Base-by-base conservation (phyloP, 53 echinoderm and acorn worm genomes). In the Temnopleurus reevesii region DNA sequence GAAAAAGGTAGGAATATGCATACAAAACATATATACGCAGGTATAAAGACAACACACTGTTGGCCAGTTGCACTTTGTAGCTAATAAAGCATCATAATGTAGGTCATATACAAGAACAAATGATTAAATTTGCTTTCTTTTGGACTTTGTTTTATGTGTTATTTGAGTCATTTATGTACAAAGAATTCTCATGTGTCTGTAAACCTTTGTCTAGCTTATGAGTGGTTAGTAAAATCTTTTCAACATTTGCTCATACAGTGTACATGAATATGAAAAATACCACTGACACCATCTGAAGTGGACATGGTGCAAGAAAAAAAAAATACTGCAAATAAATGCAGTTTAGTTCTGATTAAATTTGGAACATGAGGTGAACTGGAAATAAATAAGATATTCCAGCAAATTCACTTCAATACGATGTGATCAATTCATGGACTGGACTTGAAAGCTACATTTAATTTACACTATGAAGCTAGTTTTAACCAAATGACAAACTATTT, bases 1-100 rank as follows among this genome's bases (percentile, higher is more conserved):
- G 27, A 57, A 45, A 85, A 59, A 60, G 33, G n/a, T 41, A 44
- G 59, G 58, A 44, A 60, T 60, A 85, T 59, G 58, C 38, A 87
- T 87, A 87, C 51, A 87, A 64, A 86, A 53, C 23, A 66, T 66
- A 87, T 49, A 66, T 66, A 87, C 55, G 55, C 83, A 83, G 71
- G 71, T 41, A 41, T 41, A 71, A 71, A 71, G 41, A 71, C 71
- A 71, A 71, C 71, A 71, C 41, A 71, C 36, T 71, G 71, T 71
- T 71, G 41, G 71, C 71, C 71, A 71, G 36, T 41, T 71, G 71
- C 21, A 71, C 71, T 19, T 71, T 4, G 8, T 21, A 71, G 43
- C 71, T 71, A 71, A 71, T 41, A 71, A 71, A 38, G 71, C 71
- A 71, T 36, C 21, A 15, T 71, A 38, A 38, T 71, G 71, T 41